Base-by-base conservation (phyloP, 1,140 invertebrate genomes). In the Pseudomyrmex gracilis region DNA sequence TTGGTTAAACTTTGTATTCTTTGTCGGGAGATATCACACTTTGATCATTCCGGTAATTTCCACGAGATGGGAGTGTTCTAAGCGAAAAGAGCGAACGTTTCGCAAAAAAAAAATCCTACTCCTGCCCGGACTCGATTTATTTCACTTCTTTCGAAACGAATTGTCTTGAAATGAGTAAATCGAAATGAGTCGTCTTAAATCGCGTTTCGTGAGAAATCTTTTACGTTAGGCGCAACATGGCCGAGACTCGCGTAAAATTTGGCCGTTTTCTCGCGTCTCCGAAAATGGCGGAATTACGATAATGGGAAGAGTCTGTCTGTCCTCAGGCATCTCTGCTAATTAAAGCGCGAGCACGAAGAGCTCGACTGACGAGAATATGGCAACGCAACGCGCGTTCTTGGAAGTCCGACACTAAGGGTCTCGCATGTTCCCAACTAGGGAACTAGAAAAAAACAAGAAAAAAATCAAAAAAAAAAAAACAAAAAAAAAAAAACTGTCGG, bases 301-400 rank as follows among this genome's bases (percentile, higher is more conserved):
- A 85, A 63, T 49, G 73, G 61, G 34, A 66, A 51, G 55, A 71
- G 77, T 67, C 22, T 17, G 60, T 57, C 57, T 68, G 34, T 82
- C 73, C 83, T 82, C 74, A 55, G 73, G 73, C 70, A 68, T 82
- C 84, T 82, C 53, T 78, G 85, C 88, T 90, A 90, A 90, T 90
- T 90, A 90, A 90, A 90, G 86, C 63, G 71, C 55, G 70, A 51
- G 73, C 57, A 73, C 78, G 80, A 63, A 83, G 84, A 82, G 76
- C 78, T 74, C 82, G 66, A 76, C 84, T 88, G 88, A 90, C 77
- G 86, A 83, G 88, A 86, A 80, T 90, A 84, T 84, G 84, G 82
- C 61, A 87, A 67, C 58, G 68, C 78, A 77, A 55, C 60, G 67
- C 51, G 61, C 66, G 73, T 88, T 87, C 55, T 71, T 43, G n/a